Evolutionary conservation across 2,113 vertebrate species (phyloP), one percentile per base, ranked within the genome.

Genomic region (Lasiurus borealis): DNA sequence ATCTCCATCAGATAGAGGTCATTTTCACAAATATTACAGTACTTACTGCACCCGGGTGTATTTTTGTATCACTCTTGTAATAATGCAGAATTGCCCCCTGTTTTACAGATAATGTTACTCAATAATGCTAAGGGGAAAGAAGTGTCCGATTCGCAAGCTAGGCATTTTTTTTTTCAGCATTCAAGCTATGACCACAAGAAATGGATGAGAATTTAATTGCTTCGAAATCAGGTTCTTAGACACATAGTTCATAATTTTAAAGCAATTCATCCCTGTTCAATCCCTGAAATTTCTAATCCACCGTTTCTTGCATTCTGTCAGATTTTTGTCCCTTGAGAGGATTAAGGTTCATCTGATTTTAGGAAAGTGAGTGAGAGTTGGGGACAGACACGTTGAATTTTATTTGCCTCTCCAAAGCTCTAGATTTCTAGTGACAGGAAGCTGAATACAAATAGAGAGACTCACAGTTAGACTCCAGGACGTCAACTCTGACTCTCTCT

Each of bases 11-110:
- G 75, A 88, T 8, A 46, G 96, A 85, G 93, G 87, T 87, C 82
- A 90, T 96, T 96, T 97, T 95, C 93, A 96, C 94, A 97, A 97
- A 97, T 96, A 96, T 77, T 96, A 71, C 89, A 83, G 73, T 66
- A 46, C 90, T 95, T 97, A 97, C 90, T 94, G 90, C 83, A 97
- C 97, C 97, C 96, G 94, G 95, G 84, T 96, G 87, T 94, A 95
- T 97, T 97, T 97, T 96, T 90, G 93, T 7, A 2, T 93, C 89
- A 68, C 91, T 92, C 73, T 88, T 62, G 44, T 93, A 97, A 98
- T 97, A 98, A 97, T 96, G 96, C 89, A 97, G 64, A 97, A 85
- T 96, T 97, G 94, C 95, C 94, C 96, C 97, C 96, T 97, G 94
- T 96, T 97, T 96, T 95, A 92, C 75, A 91, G 59, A 80, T 85